Evolutionary conservation across 2,888 invertebrate genomes (phyloP), one percentile per base, ranked within the genome.

Genomic region (Priocnemis perturbator): DNA sequence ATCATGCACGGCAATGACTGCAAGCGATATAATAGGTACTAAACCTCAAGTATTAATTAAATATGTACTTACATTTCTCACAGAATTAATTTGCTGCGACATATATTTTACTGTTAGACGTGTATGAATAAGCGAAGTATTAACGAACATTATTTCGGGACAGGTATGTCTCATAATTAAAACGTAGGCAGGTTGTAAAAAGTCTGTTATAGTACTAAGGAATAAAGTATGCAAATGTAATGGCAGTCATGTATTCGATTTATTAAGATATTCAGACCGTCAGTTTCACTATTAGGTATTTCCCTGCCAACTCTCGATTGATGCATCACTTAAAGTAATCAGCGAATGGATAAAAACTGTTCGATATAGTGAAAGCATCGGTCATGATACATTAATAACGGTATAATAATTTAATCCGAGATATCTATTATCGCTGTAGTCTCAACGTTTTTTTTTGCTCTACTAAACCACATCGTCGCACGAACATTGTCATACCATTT

Each of bases 311-410:
- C 55, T 23, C 26, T 60, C 60, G 64, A 58, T 63, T 61, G 53
- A 58, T 52, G 62, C 53, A 69, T 63, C 58, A 26, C 45, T 26
- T 62, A 44, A 45, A 65, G 60, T 44, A 30, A 45, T 30, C 60
- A 47, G 45, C 56, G 64, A 44, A 60, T 44, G 58, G 50, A 65
- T 73, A 67, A 71, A 81, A 78, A 74, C 67, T 47, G 21, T 60
- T 57, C 44, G 67, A 30, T 50, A 69, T 64, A 70, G 81, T 69
- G 70, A 73, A 76, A 73, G 60, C 66, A 58, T 80, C 80, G 78
- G 81, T 70, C 77, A 68, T 67, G 73, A 80, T 80, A 81, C 78
- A 81, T 80, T 81, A 80, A 81, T 80, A 80, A 80, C 81, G 53
- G 74, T 65, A 77, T 78, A 71, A 72, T 81, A 74, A 77, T 76